Evolutionary conservation across 1,140 invertebrate species (phyloP).

Genomic region (Hypsibius dujardini): DNA sequence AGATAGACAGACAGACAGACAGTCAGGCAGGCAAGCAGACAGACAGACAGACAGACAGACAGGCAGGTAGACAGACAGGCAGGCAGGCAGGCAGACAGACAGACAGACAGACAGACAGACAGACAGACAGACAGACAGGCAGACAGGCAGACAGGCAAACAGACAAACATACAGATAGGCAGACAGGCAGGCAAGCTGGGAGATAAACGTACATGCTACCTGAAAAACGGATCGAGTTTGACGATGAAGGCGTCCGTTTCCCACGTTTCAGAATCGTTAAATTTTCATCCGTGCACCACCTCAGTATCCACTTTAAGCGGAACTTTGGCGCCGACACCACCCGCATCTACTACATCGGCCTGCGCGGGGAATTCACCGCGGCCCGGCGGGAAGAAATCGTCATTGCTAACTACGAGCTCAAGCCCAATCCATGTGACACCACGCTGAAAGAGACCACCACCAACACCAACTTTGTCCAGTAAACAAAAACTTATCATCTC

Average conservation of each 20-base stretch:
- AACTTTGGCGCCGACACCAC: conserved; percentile 69
- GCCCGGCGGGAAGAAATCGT: conserved; percentile 66
- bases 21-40: too few species aligned
- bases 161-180: too few species aligned
- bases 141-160: too few species aligned
- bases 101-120: too few species aligned
- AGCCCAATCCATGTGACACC: conserved; percentile 65
- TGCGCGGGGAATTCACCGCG: conserved; percentile 75
- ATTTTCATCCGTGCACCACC: conserved; percentile 67
- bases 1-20: too few species aligned
- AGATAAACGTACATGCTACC: neutral
- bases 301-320: conserved; percentile 68
- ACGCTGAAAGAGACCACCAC: conserved; percentile 39
- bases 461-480: neutral
- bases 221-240: too few species aligned
- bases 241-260: neutral
- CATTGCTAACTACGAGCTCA: conserved; percentile 69
- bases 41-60: too few species aligned
- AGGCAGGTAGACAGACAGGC: too few species aligned
- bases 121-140: too few species aligned
- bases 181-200: neutral
- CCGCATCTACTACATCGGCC: conserved; percentile 75
- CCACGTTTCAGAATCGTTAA: conserved; percentile 54
- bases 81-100: too few species aligned
- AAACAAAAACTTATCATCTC: neutral